Percentiles rank a stretch among this genome's conserved stretches.
These are phyloP conservation scores for Diorhabda carinulata DNA, from an alignment of 1,140 invertebrate species.

Conservation along the genomic window DNA sequence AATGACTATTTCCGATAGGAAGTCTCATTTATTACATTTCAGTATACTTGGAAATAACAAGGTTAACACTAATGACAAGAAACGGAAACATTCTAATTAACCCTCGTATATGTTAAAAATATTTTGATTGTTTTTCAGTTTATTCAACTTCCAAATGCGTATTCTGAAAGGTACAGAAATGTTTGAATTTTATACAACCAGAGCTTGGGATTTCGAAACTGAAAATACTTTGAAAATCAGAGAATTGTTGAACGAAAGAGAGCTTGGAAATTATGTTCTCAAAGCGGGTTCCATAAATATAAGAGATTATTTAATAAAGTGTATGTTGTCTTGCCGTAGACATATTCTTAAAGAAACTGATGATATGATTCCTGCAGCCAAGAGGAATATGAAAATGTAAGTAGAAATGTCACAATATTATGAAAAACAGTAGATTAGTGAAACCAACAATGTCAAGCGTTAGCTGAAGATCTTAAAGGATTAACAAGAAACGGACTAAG, in stretches of 20 bases:
- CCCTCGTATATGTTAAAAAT: background rate
- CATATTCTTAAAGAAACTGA: conserved; percentile 56
- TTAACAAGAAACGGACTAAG: no score
- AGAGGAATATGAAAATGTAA: conserved; percentile 48
- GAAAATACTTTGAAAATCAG: conserved; percentile 35
- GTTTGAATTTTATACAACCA: conserved; percentile 51
- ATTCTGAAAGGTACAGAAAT: conserved; percentile 56
- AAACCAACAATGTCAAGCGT: no score
- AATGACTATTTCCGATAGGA: no score
- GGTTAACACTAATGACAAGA: no score
- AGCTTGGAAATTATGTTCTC: conserved; percentile 44
- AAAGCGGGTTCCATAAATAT: conserved; percentile 47
- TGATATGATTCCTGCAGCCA: conserved; percentile 53
- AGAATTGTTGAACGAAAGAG: conserved; percentile 42
- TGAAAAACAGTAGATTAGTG: no score
- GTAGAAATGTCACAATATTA: background rate
- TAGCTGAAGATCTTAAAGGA: no score
- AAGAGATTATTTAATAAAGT: conserved; percentile 45
- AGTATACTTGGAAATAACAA: no score
- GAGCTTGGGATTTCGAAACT: conserved; percentile 50
- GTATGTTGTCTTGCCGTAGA: conserved; percentile 45
- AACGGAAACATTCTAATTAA: no score
- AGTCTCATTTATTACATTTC: no score
- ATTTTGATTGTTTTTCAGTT: conserved; percentile 48
- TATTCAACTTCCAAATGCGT: conserved; percentile 68